Evolutionary conservation across 92 coral and sea anemone genomes (phyloP).

Genomic region (Chrysogorgia sp.): DNA sequence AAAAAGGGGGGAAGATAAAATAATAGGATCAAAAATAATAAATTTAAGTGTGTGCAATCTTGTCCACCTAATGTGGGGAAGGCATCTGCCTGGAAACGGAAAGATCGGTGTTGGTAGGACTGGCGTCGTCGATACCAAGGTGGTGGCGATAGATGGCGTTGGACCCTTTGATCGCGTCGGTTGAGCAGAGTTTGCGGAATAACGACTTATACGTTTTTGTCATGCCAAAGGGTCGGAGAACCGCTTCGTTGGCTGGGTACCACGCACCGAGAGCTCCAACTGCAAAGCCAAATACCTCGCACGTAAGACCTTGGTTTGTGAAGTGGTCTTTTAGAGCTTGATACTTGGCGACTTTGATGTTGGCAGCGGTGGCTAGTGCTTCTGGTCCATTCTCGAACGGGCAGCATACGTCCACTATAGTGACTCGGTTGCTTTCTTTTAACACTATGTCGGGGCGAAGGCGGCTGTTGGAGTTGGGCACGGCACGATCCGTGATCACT

Average conservation of each 20-base stretch:
- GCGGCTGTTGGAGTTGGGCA: background rate
- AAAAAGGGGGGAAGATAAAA: too few species aligned
- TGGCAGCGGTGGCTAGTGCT: background rate
- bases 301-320: background rate
- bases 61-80: too few species aligned
- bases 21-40: too few species aligned
- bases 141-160: conserved; percentile 13
- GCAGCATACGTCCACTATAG: background rate
- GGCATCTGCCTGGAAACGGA: too few species aligned
- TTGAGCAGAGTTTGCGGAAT: conserved; percentile 1
- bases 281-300: background rate
- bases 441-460: conserved; percentile 9
- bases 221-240: background rate
- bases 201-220: background rate
- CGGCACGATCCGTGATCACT: background rate
- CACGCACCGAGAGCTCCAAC: conserved; percentile 18
- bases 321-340: background rate
- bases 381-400: conserved; percentile 5
- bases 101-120: too few species aligned
- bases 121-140: conserved; percentile 1
- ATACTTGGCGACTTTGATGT: background rate
- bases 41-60: too few species aligned
- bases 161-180: conserved; percentile 2
- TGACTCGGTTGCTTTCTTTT: background rate
- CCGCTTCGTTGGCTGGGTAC: conserved; percentile 5